Conservation (phyloP, 2,113 vertebrate genomes). For the Phoxinus phoxinus region DNA sequence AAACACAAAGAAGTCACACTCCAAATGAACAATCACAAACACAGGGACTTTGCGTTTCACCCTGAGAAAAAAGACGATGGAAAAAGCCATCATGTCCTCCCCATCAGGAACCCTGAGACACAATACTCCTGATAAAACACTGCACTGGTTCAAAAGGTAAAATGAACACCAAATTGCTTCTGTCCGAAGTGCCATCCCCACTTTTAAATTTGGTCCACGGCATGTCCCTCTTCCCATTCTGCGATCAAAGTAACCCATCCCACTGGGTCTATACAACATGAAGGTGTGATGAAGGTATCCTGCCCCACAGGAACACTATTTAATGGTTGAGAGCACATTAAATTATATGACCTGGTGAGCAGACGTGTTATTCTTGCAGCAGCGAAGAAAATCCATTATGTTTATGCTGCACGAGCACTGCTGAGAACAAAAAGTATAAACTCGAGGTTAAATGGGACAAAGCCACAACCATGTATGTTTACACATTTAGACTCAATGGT, state of each 20-base stretch:
- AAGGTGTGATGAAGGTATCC: conserved; percentile 33
- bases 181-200: conserved; percentile 58
- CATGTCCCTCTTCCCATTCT: conserved; percentile 21
- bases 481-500: conserved; percentile 17
- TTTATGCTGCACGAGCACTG: conserved; percentile 42
- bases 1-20: conserved; percentile 53
- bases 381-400: conserved; percentile 66
- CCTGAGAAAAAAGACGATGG: neutral
- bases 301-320: conserved; percentile 56
- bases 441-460: conserved; percentile 52
- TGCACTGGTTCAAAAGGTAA: conserved; percentile 62
- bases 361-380: conserved; percentile 59
- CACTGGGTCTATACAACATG: conserved; percentile 30
- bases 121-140: conserved; percentile 61
- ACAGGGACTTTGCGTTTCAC: conserved; percentile 54
- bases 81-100: conserved; percentile 65
- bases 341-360: conserved; percentile 63
- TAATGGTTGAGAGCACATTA: conserved; percentile 71
- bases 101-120: conserved; percentile 60
- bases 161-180: conserved; percentile 67
- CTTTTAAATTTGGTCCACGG: conserved; percentile 56
- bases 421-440: conserved; percentile 55
- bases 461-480: neutral
- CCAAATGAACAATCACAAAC: conserved; percentile 56
- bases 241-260: conserved; percentile 31